Evolutionary conservation across 2,113 vertebrate genomes (phyloP).

Genomic region (Forbesichthys papilliferus): DNA sequence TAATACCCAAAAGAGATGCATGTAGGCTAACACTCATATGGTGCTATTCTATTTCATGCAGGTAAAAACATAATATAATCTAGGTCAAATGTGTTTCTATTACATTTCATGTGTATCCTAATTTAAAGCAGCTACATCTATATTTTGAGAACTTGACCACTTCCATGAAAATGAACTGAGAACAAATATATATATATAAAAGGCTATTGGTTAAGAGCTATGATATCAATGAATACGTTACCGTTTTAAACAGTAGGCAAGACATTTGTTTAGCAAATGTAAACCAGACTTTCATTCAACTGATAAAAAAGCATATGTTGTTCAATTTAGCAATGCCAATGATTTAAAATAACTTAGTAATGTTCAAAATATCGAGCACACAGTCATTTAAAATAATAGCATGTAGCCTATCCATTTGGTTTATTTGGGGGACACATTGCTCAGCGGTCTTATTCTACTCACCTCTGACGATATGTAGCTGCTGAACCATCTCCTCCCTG

Average conservation of each 20-base stretch:
- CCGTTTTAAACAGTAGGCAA: constrained; percentile 10
- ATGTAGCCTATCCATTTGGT: neutral
- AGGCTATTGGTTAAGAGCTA: too few relatives aligned
- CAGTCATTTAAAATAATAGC: too few relatives aligned
- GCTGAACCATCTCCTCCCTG: constrained; percentile 97
- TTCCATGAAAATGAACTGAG: neutral
- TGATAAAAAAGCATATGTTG: too few relatives aligned
- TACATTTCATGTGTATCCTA: neutral
- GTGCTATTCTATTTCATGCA: neutral
- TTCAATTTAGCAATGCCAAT: too few relatives aligned
- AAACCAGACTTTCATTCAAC: too few relatives aligned
- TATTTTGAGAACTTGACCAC: neutral
- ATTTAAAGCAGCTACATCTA: neutral
- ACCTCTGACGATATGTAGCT: constrained; percentile 98
- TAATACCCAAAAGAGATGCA: constrained; percentile 1
- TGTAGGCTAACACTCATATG: neutral
- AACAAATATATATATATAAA: neutral
- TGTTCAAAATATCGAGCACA: too few relatives aligned
- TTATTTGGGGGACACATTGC: neutral
- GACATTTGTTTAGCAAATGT: too few relatives aligned
- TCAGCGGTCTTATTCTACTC: constrained; percentile 54
- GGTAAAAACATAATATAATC: neutral
- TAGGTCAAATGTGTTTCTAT: neutral
- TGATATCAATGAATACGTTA: neutral
- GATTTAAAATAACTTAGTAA: too few relatives aligned